Evolutionary conservation across 2,797 vertebrate species (phyloP), one percentile per base, ranked within the genome.

Genomic region (Gouania willdenowi): DNA sequence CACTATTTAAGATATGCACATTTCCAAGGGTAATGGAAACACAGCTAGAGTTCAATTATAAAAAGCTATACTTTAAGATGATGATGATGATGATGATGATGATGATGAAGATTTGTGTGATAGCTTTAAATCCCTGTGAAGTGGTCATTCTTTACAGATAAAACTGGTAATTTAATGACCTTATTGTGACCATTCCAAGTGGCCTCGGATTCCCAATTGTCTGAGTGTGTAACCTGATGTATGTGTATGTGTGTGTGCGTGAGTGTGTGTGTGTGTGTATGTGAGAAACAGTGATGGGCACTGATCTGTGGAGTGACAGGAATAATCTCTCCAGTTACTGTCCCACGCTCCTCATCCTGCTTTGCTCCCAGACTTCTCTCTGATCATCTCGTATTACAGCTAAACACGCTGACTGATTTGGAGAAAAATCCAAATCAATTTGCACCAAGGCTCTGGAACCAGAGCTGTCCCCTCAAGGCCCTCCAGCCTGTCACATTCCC

Each of bases 341-440:
- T 71, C 69, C 61, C 43, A 24, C 65, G 76, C 62, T 61, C 55
- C 57, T 57, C 58, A 33, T 82, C 72, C 66, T 82, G 79, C 77
- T 72, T 53, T 62, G 82, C 81, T 85, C 79, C 68, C 66, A 87
- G 84, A 79, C 71, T n/a, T 75, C 82, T 77, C 82, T 84, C 77
- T 88, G 88, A 88, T 90, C 88, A 88, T 79, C 82, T 87, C 68
- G 56, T 74, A 87, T 91, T 89, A 88, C 85, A 87, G 83, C 81
- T 75, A 79, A 89, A 84, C 84, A 79, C 85, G 88, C 79, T 89
- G 88, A 91, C 85, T 89, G 87, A 89, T 89, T 90, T 89, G 83
- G 83, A 90, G 79, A 82, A 83, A 88, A 90, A 89, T 91, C 88
- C 81, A 88, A 88, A 90, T 91, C 87, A 89, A 90, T 90, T 90